A percentile compares a stretch with the other conserved stretches of the same genome.
Evolutionary conservation across 2,113 vertebrate species (phyloP).

Genomic region (Oplegnathus fasciatus): DNA sequence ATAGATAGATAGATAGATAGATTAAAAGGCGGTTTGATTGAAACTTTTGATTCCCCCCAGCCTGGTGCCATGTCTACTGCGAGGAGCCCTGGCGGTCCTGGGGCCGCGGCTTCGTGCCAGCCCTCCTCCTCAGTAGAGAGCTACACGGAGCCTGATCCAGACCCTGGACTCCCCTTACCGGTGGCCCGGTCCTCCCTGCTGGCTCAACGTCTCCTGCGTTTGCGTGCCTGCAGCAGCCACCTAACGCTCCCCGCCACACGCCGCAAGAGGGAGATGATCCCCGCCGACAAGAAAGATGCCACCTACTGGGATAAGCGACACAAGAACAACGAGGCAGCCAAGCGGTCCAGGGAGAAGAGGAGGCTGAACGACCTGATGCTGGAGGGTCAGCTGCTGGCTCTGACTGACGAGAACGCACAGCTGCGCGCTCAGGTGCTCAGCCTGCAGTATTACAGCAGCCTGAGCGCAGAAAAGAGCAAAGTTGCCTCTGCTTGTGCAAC

Average conservation of each 20-base stretch:
- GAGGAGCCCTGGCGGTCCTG: constrained; percentile 12
- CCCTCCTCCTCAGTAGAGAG: constrained; percentile 50
- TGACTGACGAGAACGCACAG: constrained; percentile 81
- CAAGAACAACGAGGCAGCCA: constrained; percentile 86
- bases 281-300: constrained; percentile 78
- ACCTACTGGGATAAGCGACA: constrained; percentile 83
- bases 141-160: neutral
- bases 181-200: constrained; percentile 10
- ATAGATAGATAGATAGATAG: neutral
- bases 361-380: constrained; percentile 78
- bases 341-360: constrained; percentile 81
- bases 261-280: constrained; percentile 79
- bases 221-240: constrained; percentile 32
- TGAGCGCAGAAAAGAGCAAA: constrained; percentile 21
- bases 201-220: constrained; percentile 30
- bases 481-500: neutral
- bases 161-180: constrained; percentile 6
- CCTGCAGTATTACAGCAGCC: constrained; percentile 68
- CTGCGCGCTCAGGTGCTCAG: constrained; percentile 77
- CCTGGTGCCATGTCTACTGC: constrained; percentile 60
- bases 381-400: constrained; percentile 80
- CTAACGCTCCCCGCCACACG: constrained; percentile 30
- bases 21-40: neutral
- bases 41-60: neutral
- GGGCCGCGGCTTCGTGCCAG: constrained; percentile 5